Percentiles rank a stretch among this genome's conserved stretches.
Conservation (phyloP, 2,888 invertebrate species). For the Pollenia labialis region DNA sequence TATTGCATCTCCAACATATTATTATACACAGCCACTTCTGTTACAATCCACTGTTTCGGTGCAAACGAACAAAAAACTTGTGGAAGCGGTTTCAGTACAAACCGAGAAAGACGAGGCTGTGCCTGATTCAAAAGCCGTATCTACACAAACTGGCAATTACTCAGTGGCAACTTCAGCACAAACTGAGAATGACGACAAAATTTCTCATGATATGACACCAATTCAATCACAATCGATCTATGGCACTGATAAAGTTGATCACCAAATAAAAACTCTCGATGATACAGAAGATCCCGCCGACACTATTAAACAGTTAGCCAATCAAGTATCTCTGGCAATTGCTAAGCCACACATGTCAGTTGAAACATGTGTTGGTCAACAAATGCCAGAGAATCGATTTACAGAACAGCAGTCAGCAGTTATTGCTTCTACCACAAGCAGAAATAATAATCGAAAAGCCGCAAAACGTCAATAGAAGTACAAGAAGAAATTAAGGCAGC, state of each 20-base stretch:
- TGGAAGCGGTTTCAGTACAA: constrained; percentile 34
- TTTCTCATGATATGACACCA: constrained; percentile 44
- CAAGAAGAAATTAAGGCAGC: too few species aligned
- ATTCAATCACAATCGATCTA: constrained; percentile 15
- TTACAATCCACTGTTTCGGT: neutral
- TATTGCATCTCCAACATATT: too few species aligned
- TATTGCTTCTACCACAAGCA: too few species aligned
- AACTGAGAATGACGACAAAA: constrained; percentile 66
- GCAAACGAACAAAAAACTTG: too few species aligned
- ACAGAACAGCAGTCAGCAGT: constrained; percentile 16
- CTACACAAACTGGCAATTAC: too few species aligned
- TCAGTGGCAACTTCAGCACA: too few species aligned
- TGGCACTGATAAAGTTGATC: constrained; percentile 75
- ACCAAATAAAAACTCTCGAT: constrained; percentile 77
- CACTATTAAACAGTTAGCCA: constrained; percentile 62
- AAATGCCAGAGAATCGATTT: too few species aligned
- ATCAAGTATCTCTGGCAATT: constrained; percentile 45
- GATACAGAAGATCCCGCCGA: constrained; percentile 63
- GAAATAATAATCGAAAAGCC: too few species aligned
- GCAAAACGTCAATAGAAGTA: too few species aligned
- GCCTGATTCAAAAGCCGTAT: constrained; percentile 52
- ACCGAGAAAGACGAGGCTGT: constrained; percentile 74
- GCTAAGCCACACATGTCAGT: neutral
- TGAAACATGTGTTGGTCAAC: too few species aligned
- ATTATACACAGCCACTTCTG: constrained; percentile 1